Percentiles rank a stretch among this genome's conserved stretches.
Conservation (phyloP, 2,113 vertebrate genomes). For the Hippocampus abdominalis region DNA sequence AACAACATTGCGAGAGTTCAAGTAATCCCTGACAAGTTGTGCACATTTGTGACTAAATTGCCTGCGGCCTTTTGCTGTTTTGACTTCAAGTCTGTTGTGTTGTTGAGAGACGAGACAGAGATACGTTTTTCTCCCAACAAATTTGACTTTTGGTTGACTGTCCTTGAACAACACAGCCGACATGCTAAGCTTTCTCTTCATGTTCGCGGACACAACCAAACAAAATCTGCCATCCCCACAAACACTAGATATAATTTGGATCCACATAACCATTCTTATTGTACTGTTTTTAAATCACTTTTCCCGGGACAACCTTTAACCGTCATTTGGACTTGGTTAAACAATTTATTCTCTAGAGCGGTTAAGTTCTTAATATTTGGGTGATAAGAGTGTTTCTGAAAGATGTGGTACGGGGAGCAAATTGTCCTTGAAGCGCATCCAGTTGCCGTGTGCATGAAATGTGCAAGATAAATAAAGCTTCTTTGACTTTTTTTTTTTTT, state of each 20-base stretch:
- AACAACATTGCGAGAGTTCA: conserved; percentile 5
- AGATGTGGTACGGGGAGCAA: background rate
- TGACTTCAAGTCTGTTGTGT: conserved; percentile 10
- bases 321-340: background rate
- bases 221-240: conserved; percentile 5
- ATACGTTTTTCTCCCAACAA: background rate
- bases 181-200: conserved; percentile 49
- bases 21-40: background rate
- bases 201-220: conserved; percentile 7
- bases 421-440: background rate
- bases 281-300: background rate
- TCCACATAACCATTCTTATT: too few species aligned
- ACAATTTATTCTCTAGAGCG: background rate
- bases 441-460: too few species aligned
- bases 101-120: conserved; percentile 3
- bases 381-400: background rate
- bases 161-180: conserved; percentile 40
- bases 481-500: background rate
- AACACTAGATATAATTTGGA: conserved; percentile 3
- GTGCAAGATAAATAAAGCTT: too few species aligned
- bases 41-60: background rate
- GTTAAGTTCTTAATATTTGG: background rate
- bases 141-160: conserved; percentile 28
- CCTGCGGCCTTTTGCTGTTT: conserved; percentile 35
- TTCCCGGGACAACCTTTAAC: background rate